These are phyloP conservation scores for Trachymyrmex septentrionalis DNA, from an alignment of 1,140 invertebrate species.

Conservation along the genomic window DNA sequence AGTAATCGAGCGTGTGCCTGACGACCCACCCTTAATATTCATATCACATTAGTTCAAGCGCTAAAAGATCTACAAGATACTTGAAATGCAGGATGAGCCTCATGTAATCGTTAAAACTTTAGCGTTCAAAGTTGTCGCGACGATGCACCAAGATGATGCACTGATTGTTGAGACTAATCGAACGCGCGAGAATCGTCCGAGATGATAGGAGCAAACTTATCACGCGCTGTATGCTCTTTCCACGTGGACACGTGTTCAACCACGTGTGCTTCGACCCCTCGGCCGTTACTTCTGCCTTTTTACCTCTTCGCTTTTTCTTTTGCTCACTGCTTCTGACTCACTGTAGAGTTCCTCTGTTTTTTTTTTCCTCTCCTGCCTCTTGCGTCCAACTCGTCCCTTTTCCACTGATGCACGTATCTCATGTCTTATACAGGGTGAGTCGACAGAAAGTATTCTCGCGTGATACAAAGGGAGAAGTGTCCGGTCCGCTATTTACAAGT, in stretches of 20 bases:
- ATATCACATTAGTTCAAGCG: slow-evolving; percentile 1
- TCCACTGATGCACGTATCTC: slow-evolving; percentile 27
- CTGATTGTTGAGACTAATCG: slow-evolving; percentile 56
- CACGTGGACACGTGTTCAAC: slow-evolving; percentile 82
- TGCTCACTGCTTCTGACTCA: slow-evolving; percentile 73
- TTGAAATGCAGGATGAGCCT: not conserved
- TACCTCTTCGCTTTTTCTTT: slow-evolving; percentile 41
- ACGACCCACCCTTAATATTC: not conserved
- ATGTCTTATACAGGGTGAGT: slow-evolving; percentile 41
- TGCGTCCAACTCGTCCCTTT: slow-evolving; percentile 55
- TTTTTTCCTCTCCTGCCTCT: slow-evolving; percentile 70
- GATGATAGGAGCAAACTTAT: slow-evolving; percentile 57
- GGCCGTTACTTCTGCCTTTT: slow-evolving; percentile 69
- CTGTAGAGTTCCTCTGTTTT: slow-evolving; percentile 66
- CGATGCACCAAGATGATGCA: slow-evolving; percentile 47
- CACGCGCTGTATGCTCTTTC: slow-evolving; percentile 23
- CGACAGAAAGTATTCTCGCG: not conserved
- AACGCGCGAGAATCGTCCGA: slow-evolving; percentile 40
- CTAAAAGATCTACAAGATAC: not conserved
- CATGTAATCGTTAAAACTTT: not conserved
- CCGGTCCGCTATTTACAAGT: not conserved
- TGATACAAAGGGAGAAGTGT: not conserved
- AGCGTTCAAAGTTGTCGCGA: slow-evolving; percentile 19
- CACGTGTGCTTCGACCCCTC: slow-evolving; percentile 79
- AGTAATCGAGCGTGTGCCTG: not conserved